Percentiles rank a stretch among this genome's conserved stretches.
These are phyloP conservation scores for Calephelis virginiensis DNA, from an alignment of 1,140 invertebrate species.

Conservation along the genomic window DNA sequence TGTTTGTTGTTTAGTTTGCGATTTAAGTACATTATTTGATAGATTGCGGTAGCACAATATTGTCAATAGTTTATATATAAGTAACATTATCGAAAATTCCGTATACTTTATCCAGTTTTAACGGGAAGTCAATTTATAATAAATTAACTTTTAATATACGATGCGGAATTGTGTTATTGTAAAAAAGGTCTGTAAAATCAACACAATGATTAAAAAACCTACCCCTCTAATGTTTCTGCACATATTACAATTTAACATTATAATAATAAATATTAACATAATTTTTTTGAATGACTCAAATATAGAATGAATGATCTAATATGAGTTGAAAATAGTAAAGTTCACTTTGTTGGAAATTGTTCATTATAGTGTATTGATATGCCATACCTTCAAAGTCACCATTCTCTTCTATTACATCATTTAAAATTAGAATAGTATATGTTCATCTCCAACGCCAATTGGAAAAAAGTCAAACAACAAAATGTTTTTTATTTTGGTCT, in stretches of 20 bases:
- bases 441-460: too few relatives aligned
- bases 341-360: not conserved
- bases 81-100: slow-evolving; percentile 3
- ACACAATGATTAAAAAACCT: not conserved
- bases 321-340: not conserved
- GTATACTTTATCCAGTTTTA: slow-evolving; percentile 10
- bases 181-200: slow-evolving; percentile 7
- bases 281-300: too few relatives aligned
- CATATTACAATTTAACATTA: too few relatives aligned
- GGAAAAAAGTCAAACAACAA: too few relatives aligned
- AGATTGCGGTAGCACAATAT: slow-evolving; percentile 13
- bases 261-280: too few relatives aligned
- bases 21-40: slow-evolving; percentile 15
- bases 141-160: slow-evolving; percentile 10
- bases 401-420: not conserved
- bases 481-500: too few relatives aligned
- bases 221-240: too few relatives aligned
- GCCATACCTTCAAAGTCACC: not conserved
- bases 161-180: slow-evolving; percentile 5
- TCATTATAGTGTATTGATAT: not conserved
- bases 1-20: slow-evolving; percentile 13
- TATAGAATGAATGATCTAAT: not conserved
- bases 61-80: slow-evolving; percentile 17
- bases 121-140: slow-evolving; percentile 10
- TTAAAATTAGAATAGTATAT: too few relatives aligned